Base-by-base conservation (phyloP, 2,888 invertebrate species). In the Caenorhabditis afra region DNA sequence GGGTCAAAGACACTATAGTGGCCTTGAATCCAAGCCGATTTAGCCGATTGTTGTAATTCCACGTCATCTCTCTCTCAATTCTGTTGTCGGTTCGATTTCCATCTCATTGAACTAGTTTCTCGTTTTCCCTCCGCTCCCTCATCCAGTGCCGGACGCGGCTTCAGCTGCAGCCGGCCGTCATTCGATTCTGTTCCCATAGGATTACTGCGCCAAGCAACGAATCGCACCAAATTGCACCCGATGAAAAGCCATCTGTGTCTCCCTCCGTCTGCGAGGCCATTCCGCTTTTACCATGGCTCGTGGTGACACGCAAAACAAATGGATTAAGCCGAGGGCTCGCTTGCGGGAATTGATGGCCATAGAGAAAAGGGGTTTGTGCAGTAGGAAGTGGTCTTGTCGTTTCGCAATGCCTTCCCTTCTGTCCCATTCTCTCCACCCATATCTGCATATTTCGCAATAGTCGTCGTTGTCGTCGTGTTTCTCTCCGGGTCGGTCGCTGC, bases 391-490 rank as follows among this genome's bases (percentile, higher is more conserved):
- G 16, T 29, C 29, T 29, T 29, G 50, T 44, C 29, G 57, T 67
- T 75, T 75, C 75, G 67, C 53, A 67, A 75, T 74, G 29, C 57
- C 0, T 35, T 52, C 39, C 52, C 59, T 20, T 50, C 37, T 23
- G n/a, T 45, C 64, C 50, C 52, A 20, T n/a, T 41, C 29, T 52
- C 22, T 18, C 61, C 55, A 44, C 58, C 62, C 62, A 62, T 61
- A 66, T 62, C 67, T 49, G 41, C 61, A 66, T 75, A 75, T 75
- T 75, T 75, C 75, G 75, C 75, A 75, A 75, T 67, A 52, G 52
- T 66, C 45, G 59, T 50, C 49, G 66, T 66, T 75, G 53, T n/a
- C 53, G 52, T 66, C 45, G 59, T 50, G 49, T 75, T 66, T 75
- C 59, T n/a, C 53, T 58, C 44, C 53, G 37, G 47, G 37, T 12